Base-by-base conservation (phyloP, 2,113 vertebrate species). In the Taxidea taxus region DNA sequence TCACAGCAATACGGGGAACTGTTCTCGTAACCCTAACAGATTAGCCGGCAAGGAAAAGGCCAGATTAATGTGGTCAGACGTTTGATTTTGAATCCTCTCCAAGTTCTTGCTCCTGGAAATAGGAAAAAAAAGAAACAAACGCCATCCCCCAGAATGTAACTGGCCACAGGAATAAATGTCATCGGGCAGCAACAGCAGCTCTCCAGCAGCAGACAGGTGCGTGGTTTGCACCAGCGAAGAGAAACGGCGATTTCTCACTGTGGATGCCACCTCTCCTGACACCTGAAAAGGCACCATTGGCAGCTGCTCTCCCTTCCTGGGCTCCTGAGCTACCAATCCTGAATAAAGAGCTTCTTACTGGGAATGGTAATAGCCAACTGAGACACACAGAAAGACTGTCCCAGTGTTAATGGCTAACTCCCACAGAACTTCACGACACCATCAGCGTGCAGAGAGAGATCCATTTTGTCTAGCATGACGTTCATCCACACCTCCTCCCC, bases 61-160 rank as follows among this genome's bases (percentile, higher is more conserved):
- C 51, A 39, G 54, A 70, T 64, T 82, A 31, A 80, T 68, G 85
- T 31, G 37, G 34, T 64, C 44, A 93, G 12, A 93, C 4, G 88
- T 95, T 62, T 49, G 15, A n/a, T 90, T 89, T 82, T 83, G 37
- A 84, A 81, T 84, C 88, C 44, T 90, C 42, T 47, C n/a, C 87
- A 93, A 70, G 12, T 84, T 64, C 82, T 91, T n/a, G 72, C 44
- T 87, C 44, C 51, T 82, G 90, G 27, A 97, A 94, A 92, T 15
- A 77, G 13, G 10, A n/a, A n/a, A 68, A 86, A 84, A 21, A 16
- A 29, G 62, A 64, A 56, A 42, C 2, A 77, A 58, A 72, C 47
- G 27, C 6, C 64, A 62, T 37, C 66, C 29, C 34, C 70, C n/a
- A 94, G 47, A 75, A 85, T 54, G 75, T 16, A 13, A 8, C 60